Conservation (phyloP, 2,113 vertebrate genomes). For the Tapirus terrestris region DNA sequence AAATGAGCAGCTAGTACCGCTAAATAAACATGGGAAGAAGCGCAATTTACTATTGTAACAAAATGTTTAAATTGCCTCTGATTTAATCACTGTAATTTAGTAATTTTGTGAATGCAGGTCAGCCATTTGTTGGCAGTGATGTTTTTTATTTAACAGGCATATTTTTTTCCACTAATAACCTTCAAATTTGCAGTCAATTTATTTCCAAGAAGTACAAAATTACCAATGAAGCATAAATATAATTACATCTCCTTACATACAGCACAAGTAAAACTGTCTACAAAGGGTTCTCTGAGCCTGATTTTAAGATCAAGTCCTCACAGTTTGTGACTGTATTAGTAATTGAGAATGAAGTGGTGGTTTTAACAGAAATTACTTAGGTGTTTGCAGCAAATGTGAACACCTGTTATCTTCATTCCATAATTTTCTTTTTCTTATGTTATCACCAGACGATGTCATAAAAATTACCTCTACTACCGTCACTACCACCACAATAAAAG, state of each 20-base stretch:
- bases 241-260: conserved; percentile 26
- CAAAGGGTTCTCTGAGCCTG: neutral
- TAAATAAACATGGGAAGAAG: neutral
- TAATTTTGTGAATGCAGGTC: conserved; percentile 59
- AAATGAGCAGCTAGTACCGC: conserved; percentile 11
- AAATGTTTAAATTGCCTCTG: conserved; percentile 64
- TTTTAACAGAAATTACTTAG: neutral
- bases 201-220: conserved; percentile 25
- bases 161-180: conserved; percentile 46
- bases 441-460: neutral
- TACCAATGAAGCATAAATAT: conserved; percentile 58
- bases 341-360: neutral
- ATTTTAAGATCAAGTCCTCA: neutral
- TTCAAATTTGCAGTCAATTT: conserved; percentile 64
- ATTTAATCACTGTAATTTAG: conserved; percentile 69
- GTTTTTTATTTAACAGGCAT: conserved; percentile 45
- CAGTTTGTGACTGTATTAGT: neutral
- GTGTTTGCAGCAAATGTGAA: neutral
- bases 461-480: neutral
- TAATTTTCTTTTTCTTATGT: neutral
- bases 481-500: neutral
- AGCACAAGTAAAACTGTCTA: neutral
- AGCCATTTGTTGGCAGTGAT: conserved; percentile 18
- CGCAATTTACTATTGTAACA: conserved; percentile 49
- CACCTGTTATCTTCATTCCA: neutral